phyloP scores from a whole-genome alignment of 2,113 vertebrate species.

The Chionis minor region DNA sequence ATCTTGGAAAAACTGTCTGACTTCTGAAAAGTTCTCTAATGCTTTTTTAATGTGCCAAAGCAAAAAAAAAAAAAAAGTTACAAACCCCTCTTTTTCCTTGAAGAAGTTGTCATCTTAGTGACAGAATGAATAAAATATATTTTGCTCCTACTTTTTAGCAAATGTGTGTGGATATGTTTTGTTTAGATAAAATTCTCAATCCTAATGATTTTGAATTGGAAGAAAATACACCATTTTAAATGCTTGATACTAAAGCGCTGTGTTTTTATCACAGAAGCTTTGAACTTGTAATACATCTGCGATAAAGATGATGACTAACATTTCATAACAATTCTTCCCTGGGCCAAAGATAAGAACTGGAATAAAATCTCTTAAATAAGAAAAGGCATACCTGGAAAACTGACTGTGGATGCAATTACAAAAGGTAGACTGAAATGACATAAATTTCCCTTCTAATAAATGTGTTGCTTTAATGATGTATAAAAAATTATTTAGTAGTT shows the following conservation, averaged over 20 bases:
- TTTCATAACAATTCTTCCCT: not conserved
- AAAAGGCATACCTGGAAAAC: not conserved
- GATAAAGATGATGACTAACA: not conserved
- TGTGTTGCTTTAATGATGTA: not conserved
- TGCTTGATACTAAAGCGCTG: not conserved
- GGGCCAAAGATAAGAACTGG: not conserved
- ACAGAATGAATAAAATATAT: not conserved
- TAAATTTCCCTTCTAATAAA: not conserved
- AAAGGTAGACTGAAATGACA: not conserved
- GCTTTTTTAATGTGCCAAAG: not conserved
- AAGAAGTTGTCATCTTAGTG: not conserved
- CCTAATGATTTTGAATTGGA: not conserved
- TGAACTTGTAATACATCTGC: not conserved
- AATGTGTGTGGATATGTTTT: not conserved
- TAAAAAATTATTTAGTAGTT: not conserved
- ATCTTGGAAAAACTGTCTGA: not conserved
- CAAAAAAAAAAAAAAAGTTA: not conserved
- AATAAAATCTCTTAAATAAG: not conserved
- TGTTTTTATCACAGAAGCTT: not conserved
- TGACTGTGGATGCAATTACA: not conserved
- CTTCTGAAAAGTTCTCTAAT: not conserved
- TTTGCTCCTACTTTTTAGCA: not conserved
- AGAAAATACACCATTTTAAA: not conserved
- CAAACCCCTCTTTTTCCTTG: not conserved
- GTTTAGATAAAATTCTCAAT: not conserved